Percentiles rank a stretch among this genome's conserved stretches.
Evolutionary conservation across 2,113 vertebrate species (phyloP).

Genomic region (Triplophysa rosa): DNA sequence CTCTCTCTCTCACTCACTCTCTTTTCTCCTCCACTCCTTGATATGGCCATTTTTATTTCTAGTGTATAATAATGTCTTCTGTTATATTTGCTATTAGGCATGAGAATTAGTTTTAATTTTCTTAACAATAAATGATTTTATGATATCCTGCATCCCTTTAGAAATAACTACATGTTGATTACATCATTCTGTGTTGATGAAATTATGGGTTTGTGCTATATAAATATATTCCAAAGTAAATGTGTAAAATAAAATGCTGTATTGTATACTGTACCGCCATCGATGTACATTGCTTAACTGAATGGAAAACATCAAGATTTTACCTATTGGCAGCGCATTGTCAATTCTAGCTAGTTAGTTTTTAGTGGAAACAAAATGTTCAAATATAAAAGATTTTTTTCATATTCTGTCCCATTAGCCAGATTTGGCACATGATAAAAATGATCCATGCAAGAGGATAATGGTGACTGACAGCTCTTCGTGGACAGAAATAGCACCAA

Average conservation of each 20-base stretch:
- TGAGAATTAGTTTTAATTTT: background rate
- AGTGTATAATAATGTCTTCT: background rate
- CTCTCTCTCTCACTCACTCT: conserved; percentile 60
- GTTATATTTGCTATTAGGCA: conserved; percentile 4
- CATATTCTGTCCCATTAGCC: conserved; percentile 63
- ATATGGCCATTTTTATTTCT: background rate
- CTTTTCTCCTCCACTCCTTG: background rate
- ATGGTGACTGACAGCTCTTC: conserved; percentile 66
- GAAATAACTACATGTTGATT: background rate
- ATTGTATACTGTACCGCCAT: background rate
- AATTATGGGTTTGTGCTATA: conserved; percentile 2
- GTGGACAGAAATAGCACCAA: conserved; percentile 64
- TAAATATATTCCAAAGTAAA: background rate
- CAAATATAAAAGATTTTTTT: conserved; percentile 53
- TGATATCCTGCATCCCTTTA: background rate
- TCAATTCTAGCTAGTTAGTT: conserved; percentile 61
- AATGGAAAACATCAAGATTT: conserved; percentile 60
- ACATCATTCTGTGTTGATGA: conserved; percentile 3
- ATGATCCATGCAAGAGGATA: conserved; percentile 67
- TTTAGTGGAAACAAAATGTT: conserved; percentile 66
- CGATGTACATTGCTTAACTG: background rate
- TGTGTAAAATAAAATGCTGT: background rate
- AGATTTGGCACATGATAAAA: conserved; percentile 75
- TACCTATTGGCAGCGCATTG: conserved; percentile 69
- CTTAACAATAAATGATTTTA: background rate